phyloP scores from a whole-genome alignment of 2,888 invertebrate genomes.

The Caenorhabditis japonica region DNA sequence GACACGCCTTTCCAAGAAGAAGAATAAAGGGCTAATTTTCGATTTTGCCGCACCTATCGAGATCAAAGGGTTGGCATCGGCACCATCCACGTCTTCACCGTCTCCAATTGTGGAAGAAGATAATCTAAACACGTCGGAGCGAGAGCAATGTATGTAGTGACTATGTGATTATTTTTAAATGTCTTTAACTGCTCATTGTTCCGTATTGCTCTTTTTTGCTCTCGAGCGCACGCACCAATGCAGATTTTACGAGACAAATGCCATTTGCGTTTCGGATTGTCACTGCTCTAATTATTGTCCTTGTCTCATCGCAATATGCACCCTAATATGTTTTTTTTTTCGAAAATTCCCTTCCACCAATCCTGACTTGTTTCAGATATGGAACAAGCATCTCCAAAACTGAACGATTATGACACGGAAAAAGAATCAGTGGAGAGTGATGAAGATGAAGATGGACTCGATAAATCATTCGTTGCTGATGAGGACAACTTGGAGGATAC shows the following conservation, averaged over 20 bases:
- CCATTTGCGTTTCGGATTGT: too few relatives aligned
- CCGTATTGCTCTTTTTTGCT: not conserved
- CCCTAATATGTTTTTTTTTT: slow-evolving; percentile 2
- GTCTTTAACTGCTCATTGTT: not conserved
- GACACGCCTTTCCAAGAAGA: not conserved
- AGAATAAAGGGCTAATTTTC: not conserved
- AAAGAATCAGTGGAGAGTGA: slow-evolving; percentile 47
- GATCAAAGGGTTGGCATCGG: not conserved
- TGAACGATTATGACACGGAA: slow-evolving; percentile 30
- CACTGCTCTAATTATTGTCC: too few relatives aligned
- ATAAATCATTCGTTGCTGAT: slow-evolving; percentile 30
- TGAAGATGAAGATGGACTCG: slow-evolving; percentile 60
- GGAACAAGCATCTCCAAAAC: slow-evolving; percentile 7
- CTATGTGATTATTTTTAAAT: too few relatives aligned
- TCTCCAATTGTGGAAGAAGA: not conserved
- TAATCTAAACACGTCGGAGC: slow-evolving; percentile 12
- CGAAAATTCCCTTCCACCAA: too few relatives aligned
- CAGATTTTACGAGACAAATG: too few relatives aligned
- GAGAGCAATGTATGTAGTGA: slow-evolving; percentile 34
- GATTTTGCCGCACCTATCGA: slow-evolving; percentile 22
- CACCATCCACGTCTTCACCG: not conserved
- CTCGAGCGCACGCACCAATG: too few relatives aligned
- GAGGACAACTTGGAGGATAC: slow-evolving; percentile 28
- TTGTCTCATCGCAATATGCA: too few relatives aligned
- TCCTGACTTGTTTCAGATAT: slow-evolving; percentile 5